Conservation (phyloP, 2,797 vertebrate genomes). For the Novumbra hubbsi region DNA sequence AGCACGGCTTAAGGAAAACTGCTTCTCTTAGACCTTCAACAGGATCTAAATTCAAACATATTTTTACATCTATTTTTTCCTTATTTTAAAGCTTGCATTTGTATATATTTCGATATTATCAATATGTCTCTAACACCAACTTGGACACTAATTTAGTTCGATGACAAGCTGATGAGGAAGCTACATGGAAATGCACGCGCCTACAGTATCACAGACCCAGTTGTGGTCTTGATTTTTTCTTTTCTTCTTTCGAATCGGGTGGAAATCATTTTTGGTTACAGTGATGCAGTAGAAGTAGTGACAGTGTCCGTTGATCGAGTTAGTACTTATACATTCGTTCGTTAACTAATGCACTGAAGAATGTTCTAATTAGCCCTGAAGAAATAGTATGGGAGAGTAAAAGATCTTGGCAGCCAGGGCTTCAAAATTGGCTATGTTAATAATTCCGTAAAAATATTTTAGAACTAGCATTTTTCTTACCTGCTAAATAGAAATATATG, state of each 20-base stretch:
- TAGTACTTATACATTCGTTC: slow-evolving; percentile 32
- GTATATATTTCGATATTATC: slow-evolving; percentile 19
- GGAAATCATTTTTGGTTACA: slow-evolving; percentile 47
- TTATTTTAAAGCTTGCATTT: slow-evolving; percentile 7
- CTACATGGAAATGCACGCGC: slow-evolving; percentile 39
- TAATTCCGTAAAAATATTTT: slow-evolving; percentile 46
- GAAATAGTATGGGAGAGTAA: slow-evolving; percentile 54
- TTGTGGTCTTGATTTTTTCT: slow-evolving; percentile 15
- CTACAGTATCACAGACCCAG: slow-evolving; percentile 35
- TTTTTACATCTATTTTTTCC: slow-evolving; percentile 14
- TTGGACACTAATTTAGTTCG: slow-evolving; percentile 52
- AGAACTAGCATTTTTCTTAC: neutral
- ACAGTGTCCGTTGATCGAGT: slow-evolving; percentile 27
- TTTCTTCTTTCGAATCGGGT: slow-evolving; percentile 30
- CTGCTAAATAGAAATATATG: neutral
- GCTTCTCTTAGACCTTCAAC: slow-evolving; percentile 49
- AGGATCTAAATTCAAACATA: slow-evolving; percentile 48
- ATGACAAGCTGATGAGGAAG: slow-evolving; percentile 40
- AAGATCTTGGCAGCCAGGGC: slow-evolving; percentile 51
- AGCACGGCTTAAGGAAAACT: slow-evolving; percentile 49
- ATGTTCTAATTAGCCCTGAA: slow-evolving; percentile 49
- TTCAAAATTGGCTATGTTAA: slow-evolving; percentile 64
- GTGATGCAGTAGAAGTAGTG: slow-evolving; percentile 27
- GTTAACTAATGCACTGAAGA: slow-evolving; percentile 44
- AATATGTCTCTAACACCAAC: slow-evolving; percentile 43